Conservation (phyloP, 2,797 vertebrate species). For the Myotis pilosus region DNA sequence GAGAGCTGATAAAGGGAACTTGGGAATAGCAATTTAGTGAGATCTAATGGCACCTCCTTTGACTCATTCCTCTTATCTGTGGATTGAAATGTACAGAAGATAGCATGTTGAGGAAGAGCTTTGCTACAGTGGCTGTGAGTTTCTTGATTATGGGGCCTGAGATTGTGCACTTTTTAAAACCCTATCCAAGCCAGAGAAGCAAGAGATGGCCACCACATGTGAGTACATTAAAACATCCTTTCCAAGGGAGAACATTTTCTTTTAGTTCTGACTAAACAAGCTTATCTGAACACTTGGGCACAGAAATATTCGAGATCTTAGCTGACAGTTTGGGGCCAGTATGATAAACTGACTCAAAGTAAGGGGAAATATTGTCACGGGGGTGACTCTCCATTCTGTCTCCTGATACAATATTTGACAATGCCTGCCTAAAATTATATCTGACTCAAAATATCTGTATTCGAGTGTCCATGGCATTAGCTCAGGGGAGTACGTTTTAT, state of each 20-base stretch:
- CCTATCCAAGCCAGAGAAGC: neutral
- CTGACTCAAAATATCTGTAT: conserved; percentile 38
- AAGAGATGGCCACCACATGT: neutral
- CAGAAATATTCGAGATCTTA: neutral
- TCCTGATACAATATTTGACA: neutral
- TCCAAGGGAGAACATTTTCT: conserved; percentile 4
- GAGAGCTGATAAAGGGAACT: neutral
- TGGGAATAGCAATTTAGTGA: neutral
- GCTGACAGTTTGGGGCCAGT: conserved; percentile 53
- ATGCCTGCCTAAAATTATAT: neutral
- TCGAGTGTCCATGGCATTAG: neutral
- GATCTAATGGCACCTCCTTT: neutral
- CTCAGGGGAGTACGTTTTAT: neutral
- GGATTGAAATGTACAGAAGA: neutral
- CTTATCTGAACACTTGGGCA: neutral
- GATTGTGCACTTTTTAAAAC: neutral
- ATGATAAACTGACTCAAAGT: neutral
- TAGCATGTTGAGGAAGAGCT: neutral
- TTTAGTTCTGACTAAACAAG: conserved; percentile 19
- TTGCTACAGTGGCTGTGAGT: neutral
- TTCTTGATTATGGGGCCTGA: neutral
- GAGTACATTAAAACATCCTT: conserved; percentile 16
- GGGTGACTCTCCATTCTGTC: neutral
- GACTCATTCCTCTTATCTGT: neutral
- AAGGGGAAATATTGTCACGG: neutral